phyloP scores from a whole-genome alignment of 2,113 vertebrate species.

The Syngnathoides biaculeatus region DNA sequence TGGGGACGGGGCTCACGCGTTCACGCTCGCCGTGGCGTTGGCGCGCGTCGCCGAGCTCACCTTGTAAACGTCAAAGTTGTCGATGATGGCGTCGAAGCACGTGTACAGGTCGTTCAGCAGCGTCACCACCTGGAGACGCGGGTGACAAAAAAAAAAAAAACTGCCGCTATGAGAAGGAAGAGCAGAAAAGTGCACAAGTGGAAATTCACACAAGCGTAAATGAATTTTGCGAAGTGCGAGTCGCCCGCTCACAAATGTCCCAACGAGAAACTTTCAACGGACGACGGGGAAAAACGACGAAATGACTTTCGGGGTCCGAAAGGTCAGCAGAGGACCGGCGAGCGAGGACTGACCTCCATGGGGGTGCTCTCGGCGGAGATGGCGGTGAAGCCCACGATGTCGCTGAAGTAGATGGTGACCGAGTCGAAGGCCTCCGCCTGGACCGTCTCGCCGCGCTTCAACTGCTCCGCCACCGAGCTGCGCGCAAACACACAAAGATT shows the following conservation, averaged over 20 bases:
- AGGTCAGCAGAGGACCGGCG: too few relatives aligned
- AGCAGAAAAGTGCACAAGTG: too few relatives aligned
- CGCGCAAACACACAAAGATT: accelerated
- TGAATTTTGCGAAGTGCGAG: too few relatives aligned
- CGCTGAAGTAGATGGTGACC: conserved; percentile 96
- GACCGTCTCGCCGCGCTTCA: conserved; percentile 89
- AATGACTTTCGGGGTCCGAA: too few relatives aligned
- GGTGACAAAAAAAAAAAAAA: too few relatives aligned
- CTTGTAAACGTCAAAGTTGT: conserved; percentile 98
- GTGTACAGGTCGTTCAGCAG: conserved; percentile 95
- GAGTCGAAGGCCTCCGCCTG: conserved; percentile 92
- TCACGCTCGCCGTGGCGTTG: not conserved
- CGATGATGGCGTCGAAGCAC: conserved; percentile 94
- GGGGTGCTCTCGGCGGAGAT: conserved; percentile 90
- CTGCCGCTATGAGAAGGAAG: too few relatives aligned
- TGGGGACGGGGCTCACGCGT: conserved; percentile 44
- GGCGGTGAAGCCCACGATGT: conserved; percentile 91
- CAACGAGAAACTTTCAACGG: too few relatives aligned
- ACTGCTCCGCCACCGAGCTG: conserved; percentile 92
- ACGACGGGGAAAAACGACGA: too few relatives aligned
- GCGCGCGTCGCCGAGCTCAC: conserved; percentile 54
- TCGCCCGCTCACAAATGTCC: too few relatives aligned
- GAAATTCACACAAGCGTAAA: too few relatives aligned
- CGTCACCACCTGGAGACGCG: conserved; percentile 81
- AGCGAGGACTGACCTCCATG: conserved; percentile 78